These are phyloP conservation scores for Dione vanillae DNA, from an alignment of 2,888 invertebrate genomes.

Conservation along the genomic window DNA sequence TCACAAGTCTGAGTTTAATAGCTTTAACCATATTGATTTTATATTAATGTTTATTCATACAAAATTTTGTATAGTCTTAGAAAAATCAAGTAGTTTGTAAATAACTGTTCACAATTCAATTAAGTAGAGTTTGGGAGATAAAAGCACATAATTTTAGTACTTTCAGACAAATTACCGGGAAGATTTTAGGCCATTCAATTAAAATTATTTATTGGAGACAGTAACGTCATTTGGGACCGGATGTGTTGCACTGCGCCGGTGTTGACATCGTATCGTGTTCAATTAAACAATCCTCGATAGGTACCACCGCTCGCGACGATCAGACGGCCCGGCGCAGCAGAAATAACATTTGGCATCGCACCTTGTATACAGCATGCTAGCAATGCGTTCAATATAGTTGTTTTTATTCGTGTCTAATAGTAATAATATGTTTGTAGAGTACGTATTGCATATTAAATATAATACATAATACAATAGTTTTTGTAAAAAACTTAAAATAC, in stretches of 20 bases:
- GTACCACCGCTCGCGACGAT: conserved; percentile 16
- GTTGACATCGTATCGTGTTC: conserved; percentile 14
- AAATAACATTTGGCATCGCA: conserved; percentile 45
- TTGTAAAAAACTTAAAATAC: too few relatives aligned
- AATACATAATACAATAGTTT: too few relatives aligned
- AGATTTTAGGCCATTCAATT: too few relatives aligned
- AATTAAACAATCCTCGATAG: conserved; percentile 23
- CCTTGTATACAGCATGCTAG: conserved; percentile 31
- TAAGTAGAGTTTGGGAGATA: too few relatives aligned
- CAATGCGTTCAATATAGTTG: conserved; percentile 19
- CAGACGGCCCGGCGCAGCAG: conserved; percentile 29
- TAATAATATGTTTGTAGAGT: not conserved
- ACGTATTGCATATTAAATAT: not conserved
- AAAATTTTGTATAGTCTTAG: too few relatives aligned
- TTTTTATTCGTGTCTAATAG: conserved; percentile 2
- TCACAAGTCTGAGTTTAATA: not conserved
- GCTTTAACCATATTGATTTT: too few relatives aligned
- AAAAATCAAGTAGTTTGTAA: too few relatives aligned
- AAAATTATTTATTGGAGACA: not conserved
- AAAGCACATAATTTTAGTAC: too few relatives aligned
- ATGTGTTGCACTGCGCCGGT: conserved; percentile 8
- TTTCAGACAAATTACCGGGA: too few relatives aligned
- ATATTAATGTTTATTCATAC: too few relatives aligned
- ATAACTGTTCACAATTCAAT: too few relatives aligned
- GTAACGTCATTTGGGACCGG: conserved; percentile 3